Percentiles rank a stretch among this genome's conserved stretches.
phyloP scores from a whole-genome alignment of 2,888 invertebrate species.

The Phortica okadai region DNA sequence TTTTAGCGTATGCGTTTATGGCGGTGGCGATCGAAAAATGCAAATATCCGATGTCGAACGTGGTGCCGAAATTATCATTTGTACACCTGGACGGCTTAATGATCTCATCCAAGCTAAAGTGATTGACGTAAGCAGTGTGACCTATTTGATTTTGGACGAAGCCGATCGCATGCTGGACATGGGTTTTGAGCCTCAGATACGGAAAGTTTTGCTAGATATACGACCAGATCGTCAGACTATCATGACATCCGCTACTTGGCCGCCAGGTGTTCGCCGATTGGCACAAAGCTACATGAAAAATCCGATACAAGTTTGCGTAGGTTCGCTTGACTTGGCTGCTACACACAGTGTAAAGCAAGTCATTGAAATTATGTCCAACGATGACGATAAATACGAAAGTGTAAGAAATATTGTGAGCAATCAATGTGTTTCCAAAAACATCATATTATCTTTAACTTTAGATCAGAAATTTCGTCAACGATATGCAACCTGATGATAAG shows the following conservation, averaged over 20 bases:
- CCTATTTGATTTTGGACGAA: slow-evolving; percentile 95
- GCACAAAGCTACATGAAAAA: slow-evolving; percentile 92
- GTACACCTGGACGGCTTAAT: slow-evolving; percentile 94
- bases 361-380: slow-evolving; percentile 85
- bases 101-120: slow-evolving; percentile 87
- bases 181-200: slow-evolving; percentile 93
- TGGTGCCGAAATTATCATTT: slow-evolving; percentile 96
- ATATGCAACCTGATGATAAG: slow-evolving; percentile 87
- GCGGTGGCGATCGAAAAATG: slow-evolving; percentile 88
- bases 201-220: slow-evolving; percentile 87
- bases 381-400: slow-evolving; percentile 79
- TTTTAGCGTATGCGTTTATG: slow-evolving; percentile 89
- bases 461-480: slow-evolving; percentile 83
- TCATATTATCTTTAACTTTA: slow-evolving; percentile 64
- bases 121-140: slow-evolving; percentile 87
- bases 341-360: slow-evolving; percentile 91
- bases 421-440: background rate
- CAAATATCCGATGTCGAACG: slow-evolving; percentile 85
- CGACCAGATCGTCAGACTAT: slow-evolving; percentile 95
- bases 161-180: slow-evolving; percentile 92
- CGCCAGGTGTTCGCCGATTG: slow-evolving; percentile 88
- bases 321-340: slow-evolving; percentile 91
- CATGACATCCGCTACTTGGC: slow-evolving; percentile 99
- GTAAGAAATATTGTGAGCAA: slow-evolving; percentile 36
- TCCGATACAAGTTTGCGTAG: slow-evolving; percentile 93